Base-by-base conservation (phyloP, 2,888 invertebrate species). In the Empis livida region DNA sequence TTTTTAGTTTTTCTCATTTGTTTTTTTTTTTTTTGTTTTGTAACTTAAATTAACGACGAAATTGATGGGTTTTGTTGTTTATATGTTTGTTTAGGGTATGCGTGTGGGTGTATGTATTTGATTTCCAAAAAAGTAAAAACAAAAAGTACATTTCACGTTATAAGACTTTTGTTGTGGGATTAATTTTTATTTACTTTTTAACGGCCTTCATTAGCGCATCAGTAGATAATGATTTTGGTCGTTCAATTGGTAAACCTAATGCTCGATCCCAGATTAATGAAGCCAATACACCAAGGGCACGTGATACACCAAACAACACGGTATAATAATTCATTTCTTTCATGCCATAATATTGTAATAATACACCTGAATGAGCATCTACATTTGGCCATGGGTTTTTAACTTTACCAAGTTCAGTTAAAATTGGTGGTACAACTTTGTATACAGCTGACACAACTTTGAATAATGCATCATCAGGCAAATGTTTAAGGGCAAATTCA, bases 361-460 rank as follows among this genome's bases (percentile, higher is more conserved):
- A 71, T 17, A 84, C 88, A 55, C 91, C 91, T 52, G 88, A 88
- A 70, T 91, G 90, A 48, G 91, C 89, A 68, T 92, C 91, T 57
- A 92, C 90, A 71, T 92, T 91, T 55, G 91, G 91, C 89, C 89
- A 92, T 51, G 91, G 91, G 75, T 91, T 91, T 76, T 86, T 84
- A 14, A 88, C 88, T 70, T 91, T 91, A 59, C 90, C 90, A 54
- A 82, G 80, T 62, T 85, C 85, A 56, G 81, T 74, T 41, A 91
- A 79, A 54, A 90, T 78, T 59, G 83, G 81, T 16, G 91, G 91
- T 42, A 86, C 86, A 49, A 90, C 75, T 69, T 88, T 84, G 76
- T 85, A 92, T 41, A 90, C 73, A 62, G 81, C 80, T 17, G 85
- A 78, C 23, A 90, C 90, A 57, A 91, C 71, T 72, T 79, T 70